Evolutionary conservation across 1,140 invertebrate genomes (phyloP), one percentile per base, ranked within the genome.

Genomic region (Drosophila quadrilineata): DNA sequence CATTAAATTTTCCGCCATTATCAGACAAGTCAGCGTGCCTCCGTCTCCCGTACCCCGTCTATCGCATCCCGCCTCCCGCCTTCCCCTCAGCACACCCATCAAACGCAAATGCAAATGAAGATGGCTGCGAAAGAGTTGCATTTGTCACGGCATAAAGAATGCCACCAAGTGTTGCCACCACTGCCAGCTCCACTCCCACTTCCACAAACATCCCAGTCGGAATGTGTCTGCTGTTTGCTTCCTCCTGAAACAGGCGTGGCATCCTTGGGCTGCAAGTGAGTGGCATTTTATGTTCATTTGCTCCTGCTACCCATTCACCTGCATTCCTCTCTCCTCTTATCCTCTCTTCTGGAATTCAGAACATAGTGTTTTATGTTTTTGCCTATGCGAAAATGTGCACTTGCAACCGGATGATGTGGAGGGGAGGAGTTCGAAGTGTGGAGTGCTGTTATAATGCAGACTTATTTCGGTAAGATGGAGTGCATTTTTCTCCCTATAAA

Each of bases 241-340:
- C 16, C 17, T 2, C 3, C 36, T 12, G 26, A 9, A 8, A 14
- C 4, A 33, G 77, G 59, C 54, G 59, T 72, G 63, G 68, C 60
- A 46, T 38, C 31, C 14, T 35, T 41, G 46, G 31, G 46, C 36
- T 24, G 33, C 54, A 80, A 75, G 73, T 84, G 82, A 85, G 77
- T 85, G 77, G 74, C 79, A 84, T 84, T 85, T 84, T 84, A 85
- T 84, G 77, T 84, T 77, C 77, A 84, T 82, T 84, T 75, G 59
- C 56, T 38, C 22, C 62, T 71, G 54, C 67, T 40, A 36, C 60
- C 45, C 29, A 48, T 31, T 8, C n/a, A n/a, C 14, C 53, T 71
- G 75, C 75, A 74, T 79, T 75, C n/a, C n/a, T n/a, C n/a, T n/a
- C n/a, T n/a, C n/a, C n/a, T n/a, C n/a, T n/a, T n/a, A n/a, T n/a